Percentiles rank a stretch among this genome's conserved stretches.
These are phyloP conservation scores for Andrena fulva DNA, from an alignment of 2,888 invertebrate genomes.

Conservation along the genomic window DNA sequence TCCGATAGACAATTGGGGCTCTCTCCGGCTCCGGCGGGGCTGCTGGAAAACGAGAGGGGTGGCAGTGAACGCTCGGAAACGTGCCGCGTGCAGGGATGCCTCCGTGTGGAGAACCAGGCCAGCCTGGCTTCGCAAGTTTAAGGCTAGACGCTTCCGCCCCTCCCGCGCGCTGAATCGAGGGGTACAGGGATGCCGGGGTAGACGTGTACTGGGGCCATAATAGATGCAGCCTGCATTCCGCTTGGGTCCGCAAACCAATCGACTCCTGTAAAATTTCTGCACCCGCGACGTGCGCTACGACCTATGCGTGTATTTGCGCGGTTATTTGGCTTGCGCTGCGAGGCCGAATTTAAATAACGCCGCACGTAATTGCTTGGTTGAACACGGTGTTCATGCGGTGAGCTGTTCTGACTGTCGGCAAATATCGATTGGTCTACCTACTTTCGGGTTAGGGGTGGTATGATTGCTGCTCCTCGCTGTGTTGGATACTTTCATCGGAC, in stretches of 20 bases:
- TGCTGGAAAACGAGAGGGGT: conserved; percentile 31
- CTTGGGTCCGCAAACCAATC: conserved; percentile 56
- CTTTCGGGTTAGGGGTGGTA: too few relatives aligned
- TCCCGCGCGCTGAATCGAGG: conserved; percentile 28
- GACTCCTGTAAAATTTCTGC: conserved; percentile 58
- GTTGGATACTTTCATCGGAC: too few relatives aligned
- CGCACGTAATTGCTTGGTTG: conserved; percentile 20
- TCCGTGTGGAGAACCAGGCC: conserved; percentile 52
- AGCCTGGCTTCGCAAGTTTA: conserved; percentile 48
- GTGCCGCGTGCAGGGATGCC: conserved; percentile 65
- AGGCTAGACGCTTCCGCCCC: conserved; percentile 47
- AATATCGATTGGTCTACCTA: too few relatives aligned
- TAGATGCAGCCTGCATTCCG: conserved; percentile 71
- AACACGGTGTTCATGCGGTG: background rate
- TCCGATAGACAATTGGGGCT: conserved; percentile 76
- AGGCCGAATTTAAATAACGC: conserved; percentile 26
- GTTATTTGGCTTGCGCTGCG: background rate
- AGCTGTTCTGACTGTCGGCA: background rate
- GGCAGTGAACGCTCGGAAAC: conserved; percentile 64
- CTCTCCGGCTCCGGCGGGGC: conserved; percentile 31
- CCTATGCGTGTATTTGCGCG: background rate
- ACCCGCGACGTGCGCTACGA: conserved; percentile 22
- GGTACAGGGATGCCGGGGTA: conserved; percentile 27
- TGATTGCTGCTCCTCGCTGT: too few relatives aligned
- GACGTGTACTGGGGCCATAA: conserved; percentile 67